Conservation (phyloP, 2,113 vertebrate genomes). For the Amazona vittata region DNA sequence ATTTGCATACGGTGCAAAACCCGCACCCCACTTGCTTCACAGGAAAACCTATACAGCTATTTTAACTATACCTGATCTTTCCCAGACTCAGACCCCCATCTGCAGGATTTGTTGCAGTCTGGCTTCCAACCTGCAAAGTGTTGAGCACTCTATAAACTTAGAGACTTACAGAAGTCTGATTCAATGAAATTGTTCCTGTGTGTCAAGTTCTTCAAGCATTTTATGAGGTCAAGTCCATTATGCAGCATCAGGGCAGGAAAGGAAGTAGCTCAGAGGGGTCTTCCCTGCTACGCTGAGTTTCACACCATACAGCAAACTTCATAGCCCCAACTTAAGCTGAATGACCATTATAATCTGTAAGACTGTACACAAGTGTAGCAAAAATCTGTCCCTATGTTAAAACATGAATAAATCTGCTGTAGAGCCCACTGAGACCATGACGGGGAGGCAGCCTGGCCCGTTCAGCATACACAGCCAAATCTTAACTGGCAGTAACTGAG, state of each 20-base stretch:
- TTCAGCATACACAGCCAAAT: rapidly evolving
- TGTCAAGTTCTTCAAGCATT: neutral
- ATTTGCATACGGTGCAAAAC: neutral
- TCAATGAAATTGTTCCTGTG: neutral
- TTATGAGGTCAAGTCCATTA: neutral
- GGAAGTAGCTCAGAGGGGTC: neutral
- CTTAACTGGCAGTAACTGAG: rapidly evolving
- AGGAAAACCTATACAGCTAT: neutral
- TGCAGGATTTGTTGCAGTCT: neutral
- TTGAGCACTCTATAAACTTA: neutral
- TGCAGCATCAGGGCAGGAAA: neutral
- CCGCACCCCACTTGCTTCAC: neutral
- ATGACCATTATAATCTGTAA: neutral
- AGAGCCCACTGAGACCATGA: neutral
- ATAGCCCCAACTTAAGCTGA: neutral
- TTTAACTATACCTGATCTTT: neutral
- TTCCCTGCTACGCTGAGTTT: neutral
- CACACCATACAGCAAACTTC: neutral
- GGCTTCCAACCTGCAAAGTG: neutral
- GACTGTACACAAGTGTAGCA: neutral
- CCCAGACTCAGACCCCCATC: neutral
- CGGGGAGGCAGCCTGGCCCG: neutral
- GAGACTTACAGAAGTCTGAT: neutral
- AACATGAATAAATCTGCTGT: neutral
- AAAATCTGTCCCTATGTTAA: neutral